Percentiles rank a stretch among this genome's conserved stretches.
Evolutionary conservation across 1,140 invertebrate genomes (phyloP).

Genomic region (Lepidurus packardi): DNA sequence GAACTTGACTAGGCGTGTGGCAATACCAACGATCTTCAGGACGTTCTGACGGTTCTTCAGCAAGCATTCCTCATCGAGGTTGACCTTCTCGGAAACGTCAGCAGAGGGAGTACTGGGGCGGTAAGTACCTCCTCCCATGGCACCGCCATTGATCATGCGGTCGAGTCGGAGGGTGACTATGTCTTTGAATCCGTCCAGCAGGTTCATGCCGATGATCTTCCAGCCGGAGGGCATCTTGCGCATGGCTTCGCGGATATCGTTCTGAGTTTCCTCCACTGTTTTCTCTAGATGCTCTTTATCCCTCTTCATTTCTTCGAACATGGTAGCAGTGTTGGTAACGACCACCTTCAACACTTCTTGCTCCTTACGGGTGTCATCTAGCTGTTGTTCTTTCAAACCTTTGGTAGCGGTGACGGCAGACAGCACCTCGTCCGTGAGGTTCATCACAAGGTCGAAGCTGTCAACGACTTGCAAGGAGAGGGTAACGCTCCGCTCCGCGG

Average conservation of each 20-base stretch:
- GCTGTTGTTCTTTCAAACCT: slow-evolving; percentile 1
- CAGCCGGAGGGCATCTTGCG: background rate
- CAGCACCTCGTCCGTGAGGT: slow-evolving; percentile 26
- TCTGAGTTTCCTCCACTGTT: background rate
- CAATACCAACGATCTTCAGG: background rate
- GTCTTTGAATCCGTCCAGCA: background rate
- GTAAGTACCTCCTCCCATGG: background rate
- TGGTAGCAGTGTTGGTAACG: background rate
- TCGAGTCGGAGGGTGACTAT: background rate
- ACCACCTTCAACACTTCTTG: slow-evolving; percentile 6
- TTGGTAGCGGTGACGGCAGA: slow-evolving; percentile 16
- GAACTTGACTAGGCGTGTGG: background rate
- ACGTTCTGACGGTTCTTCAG: background rate
- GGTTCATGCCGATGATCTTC: background rate
- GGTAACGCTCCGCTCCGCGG: background rate
- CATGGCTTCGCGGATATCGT: background rate
- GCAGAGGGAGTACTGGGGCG: no score
- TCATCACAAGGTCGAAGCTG: slow-evolving; percentile 23
- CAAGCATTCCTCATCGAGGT: background rate
- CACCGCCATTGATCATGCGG: background rate
- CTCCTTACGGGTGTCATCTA: background rate
- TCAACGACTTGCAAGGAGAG: slow-evolving; percentile 5
- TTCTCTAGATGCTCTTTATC: background rate
- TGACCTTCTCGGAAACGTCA: background rate
- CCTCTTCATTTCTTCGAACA: background rate